These are phyloP conservation scores for Solenopsis fugax DNA, from an alignment of 1,140 invertebrate genomes.

Conservation along the genomic window DNA sequence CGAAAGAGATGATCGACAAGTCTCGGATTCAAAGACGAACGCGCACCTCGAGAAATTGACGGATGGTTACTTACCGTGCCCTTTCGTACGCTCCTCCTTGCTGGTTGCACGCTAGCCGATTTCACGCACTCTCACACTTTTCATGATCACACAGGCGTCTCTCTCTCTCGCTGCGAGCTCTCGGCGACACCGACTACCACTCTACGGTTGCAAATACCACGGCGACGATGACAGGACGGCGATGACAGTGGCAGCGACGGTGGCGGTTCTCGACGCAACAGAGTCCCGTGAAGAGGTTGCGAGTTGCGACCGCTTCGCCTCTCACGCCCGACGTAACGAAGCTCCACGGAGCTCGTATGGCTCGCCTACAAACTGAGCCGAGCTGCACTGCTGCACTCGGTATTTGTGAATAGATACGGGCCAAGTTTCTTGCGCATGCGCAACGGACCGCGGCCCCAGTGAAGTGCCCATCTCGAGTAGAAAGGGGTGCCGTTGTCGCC, in stretches of 20 bases:
- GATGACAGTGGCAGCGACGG: neutral
- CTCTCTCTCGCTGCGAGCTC: neutral
- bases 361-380: conserved; percentile 46
- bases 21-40: neutral
- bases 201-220: neutral
- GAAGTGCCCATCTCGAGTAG: neutral
- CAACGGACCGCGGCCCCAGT: neutral
- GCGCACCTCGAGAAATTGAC: neutral
- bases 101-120: conserved; percentile 68
- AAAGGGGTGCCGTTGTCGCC: neutral
- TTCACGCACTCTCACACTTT: conserved; percentile 73
- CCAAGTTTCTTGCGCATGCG: conserved; percentile 30
- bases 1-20: conserved; percentile 23
- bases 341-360: conserved; percentile 70
- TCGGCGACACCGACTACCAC: conserved; percentile 2
- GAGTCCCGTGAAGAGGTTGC: conserved; percentile 37
- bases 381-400: conserved; percentile 62
- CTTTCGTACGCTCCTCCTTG: neutral
- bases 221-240: neutral
- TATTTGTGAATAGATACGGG: neutral
- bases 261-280: neutral
- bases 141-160: conserved; percentile 68
- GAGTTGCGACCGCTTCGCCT: conserved; percentile 41
- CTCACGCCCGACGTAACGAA: conserved; percentile 65
- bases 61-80: conserved; percentile 60